Base-by-base conservation (phyloP, 2,888 invertebrate genomes). In the Drosophila buzzatii region DNA sequence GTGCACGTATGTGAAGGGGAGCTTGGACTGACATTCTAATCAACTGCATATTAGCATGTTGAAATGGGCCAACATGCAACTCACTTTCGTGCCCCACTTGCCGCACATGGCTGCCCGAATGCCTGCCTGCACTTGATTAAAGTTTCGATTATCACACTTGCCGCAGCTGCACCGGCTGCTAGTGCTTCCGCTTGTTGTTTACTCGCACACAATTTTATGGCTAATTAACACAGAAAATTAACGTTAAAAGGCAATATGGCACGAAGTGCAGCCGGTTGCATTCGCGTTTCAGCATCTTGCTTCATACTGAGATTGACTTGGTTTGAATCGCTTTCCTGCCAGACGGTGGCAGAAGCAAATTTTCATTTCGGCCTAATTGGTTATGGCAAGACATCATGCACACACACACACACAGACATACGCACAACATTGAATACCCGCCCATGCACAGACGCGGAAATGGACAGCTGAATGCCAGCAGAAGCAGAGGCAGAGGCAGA, bases 211-310 rank as follows among this genome's bases (percentile, higher is more conserved):
- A 68, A 73, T 79, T 89, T 87, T 79, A 89, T 76, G 83, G 90
- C 82, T 87, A 85, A 89, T 89, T 89, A 89, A 81, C 82, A 79
- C 85, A 73, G 74, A 70, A 87, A 88, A 89, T 87, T 89, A 85
- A 82, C 77, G 82, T 89, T 85, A 87, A 87, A 81, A 76, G 64
- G 62, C 82, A 89, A 87, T 85, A 71, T 72, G 49, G 65, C 66
- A 82, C 63, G 61, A 70, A 73, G n/a, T 60, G 62, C 62, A 71
- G 33, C 55, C 49, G 33, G 33, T 16, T 57, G 53, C 60, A 37
- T 9, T 23, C 49, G 20, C 51, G 20, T 27, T 27, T 5, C 6
- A 27, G 27, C 27, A 27, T 27, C 27, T 27, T 27, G 27, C 27
- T 27, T 27, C 27, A 27, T 27, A 6, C 27, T 6, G 1, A 27